phyloP scores from a whole-genome alignment of 1,140 invertebrate genomes.

The Brachionus plicatilis region DNA sequence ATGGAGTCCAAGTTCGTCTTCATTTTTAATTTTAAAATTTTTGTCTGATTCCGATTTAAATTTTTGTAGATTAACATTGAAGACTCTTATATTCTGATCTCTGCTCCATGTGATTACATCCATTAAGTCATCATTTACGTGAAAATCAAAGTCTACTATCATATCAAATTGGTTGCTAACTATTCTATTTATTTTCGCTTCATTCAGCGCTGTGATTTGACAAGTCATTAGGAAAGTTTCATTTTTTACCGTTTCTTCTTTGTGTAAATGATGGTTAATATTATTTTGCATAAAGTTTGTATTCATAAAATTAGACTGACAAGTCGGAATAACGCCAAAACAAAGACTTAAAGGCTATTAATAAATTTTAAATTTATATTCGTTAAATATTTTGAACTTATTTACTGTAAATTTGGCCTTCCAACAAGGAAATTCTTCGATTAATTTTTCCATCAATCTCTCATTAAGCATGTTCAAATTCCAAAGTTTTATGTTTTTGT shows the following conservation, averaged over 20 bases:
- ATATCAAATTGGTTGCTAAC: neutral
- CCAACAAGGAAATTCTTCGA: constrained; percentile 16
- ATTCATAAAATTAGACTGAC: neutral
- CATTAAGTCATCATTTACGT: neutral
- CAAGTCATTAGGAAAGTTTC: constrained; percentile 7
- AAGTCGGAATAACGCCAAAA: neutral
- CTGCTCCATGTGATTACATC: constrained; percentile 4
- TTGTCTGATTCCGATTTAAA: neutral
- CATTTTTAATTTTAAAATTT: neutral
- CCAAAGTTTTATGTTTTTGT: constrained; percentile 3
- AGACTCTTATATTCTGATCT: neutral
- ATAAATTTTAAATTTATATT: neutral
- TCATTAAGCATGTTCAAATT: constrained; percentile 29
- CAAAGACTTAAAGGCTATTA: constrained; percentile 2
- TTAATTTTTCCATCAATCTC: constrained; percentile 7
- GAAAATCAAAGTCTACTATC: constrained; percentile 29
- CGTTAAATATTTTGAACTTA: too few species aligned
- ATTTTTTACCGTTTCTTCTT: neutral
- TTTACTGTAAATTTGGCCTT: constrained; percentile 23
- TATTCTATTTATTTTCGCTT: constrained; percentile 8
- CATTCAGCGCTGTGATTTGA: neutral
- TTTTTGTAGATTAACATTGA: neutral
- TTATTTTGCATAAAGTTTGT: neutral
- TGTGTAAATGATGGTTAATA: neutral
- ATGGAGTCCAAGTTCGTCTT: neutral